phyloP scores from a whole-genome alignment of 2,888 invertebrate species.

The Tineola bisselliella region DNA sequence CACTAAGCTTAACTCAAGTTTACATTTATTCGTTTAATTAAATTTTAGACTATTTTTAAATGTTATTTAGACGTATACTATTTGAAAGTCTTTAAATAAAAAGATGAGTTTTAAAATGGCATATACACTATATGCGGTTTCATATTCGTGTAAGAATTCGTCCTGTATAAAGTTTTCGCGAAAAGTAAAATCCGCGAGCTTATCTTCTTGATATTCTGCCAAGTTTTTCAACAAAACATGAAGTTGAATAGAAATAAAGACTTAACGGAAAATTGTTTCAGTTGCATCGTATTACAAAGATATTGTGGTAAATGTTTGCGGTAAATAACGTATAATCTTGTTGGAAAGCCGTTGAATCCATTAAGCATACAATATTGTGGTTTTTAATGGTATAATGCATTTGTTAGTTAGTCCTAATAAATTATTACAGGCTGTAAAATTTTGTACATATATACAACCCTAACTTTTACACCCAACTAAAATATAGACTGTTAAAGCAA shows the following conservation, averaged over 20 bases:
- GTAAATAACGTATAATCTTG: slow-evolving; percentile 23
- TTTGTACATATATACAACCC: slow-evolving; percentile 2
- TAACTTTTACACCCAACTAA: not conserved
- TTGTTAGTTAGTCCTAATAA: not conserved
- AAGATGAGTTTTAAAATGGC: not conserved
- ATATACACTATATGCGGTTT: not conserved
- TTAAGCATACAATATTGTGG: not conserved
- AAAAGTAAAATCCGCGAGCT: slow-evolving; percentile 1
- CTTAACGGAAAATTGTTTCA: slow-evolving; percentile 21
- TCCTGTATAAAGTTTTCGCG: not conserved
- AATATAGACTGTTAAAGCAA: not conserved
- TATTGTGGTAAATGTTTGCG: slow-evolving; percentile 22
- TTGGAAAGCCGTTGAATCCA: not conserved
- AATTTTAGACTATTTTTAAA: not conserved
- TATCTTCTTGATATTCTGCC: slow-evolving; percentile 16
- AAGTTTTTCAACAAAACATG: slow-evolving; percentile 18
- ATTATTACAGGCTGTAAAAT: not conserved
- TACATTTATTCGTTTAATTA: not conserved
- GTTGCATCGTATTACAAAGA: slow-evolving; percentile 21
- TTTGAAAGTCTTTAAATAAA: no score
- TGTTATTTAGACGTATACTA: not conserved
- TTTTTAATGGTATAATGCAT: not conserved
- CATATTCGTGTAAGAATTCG: not conserved
- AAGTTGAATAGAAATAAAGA: slow-evolving; percentile 18
- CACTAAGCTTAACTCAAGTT: not conserved